Evolutionary conservation across 2,888 invertebrate genomes (phyloP).

Genomic region (Augochlorella aurata): DNA sequence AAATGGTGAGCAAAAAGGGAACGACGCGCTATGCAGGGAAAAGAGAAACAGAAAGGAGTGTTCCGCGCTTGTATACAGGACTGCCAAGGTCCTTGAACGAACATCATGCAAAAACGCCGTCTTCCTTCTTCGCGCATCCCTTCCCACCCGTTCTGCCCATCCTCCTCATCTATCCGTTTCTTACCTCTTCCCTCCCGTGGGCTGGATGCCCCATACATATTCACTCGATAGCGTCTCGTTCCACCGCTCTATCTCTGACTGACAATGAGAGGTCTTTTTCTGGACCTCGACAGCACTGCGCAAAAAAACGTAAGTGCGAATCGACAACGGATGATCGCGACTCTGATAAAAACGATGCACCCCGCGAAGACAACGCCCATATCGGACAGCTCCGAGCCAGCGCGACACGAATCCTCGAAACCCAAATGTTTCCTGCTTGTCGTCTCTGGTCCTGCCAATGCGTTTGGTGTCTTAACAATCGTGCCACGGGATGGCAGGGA

Average conservation of each 20-base stretch:
- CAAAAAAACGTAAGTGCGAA: slow-evolving; percentile 51
- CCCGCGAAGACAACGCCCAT: slow-evolving; percentile 36
- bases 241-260: slow-evolving; percentile 2
- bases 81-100: slow-evolving; percentile 13
- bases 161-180: background rate
- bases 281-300: slow-evolving; percentile 31
- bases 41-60: slow-evolving; percentile 47
- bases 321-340: slow-evolving; percentile 51
- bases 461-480: too few species aligned
- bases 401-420: background rate
- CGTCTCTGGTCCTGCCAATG: background rate
- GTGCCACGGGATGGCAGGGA: too few species aligned
- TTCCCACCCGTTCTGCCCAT: background rate
- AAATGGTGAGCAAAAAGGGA: slow-evolving; percentile 5
- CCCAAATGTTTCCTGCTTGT: background rate
- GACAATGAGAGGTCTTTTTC: slow-evolving; percentile 11
- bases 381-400: slow-evolving; percentile 35
- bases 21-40: slow-evolving; percentile 32
- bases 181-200: background rate
- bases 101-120: slow-evolving; percentile 43
- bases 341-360: slow-evolving; percentile 40
- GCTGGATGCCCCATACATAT: slow-evolving; percentile 23
- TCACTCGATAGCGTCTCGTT: slow-evolving; percentile 33
- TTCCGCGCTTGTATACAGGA: background rate
- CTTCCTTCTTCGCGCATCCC: slow-evolving; percentile 20